Evolutionary conservation across 2,888 invertebrate species (phyloP), one percentile per base, ranked within the genome.

Genomic region (Theodoxus fluviatilis): DNA sequence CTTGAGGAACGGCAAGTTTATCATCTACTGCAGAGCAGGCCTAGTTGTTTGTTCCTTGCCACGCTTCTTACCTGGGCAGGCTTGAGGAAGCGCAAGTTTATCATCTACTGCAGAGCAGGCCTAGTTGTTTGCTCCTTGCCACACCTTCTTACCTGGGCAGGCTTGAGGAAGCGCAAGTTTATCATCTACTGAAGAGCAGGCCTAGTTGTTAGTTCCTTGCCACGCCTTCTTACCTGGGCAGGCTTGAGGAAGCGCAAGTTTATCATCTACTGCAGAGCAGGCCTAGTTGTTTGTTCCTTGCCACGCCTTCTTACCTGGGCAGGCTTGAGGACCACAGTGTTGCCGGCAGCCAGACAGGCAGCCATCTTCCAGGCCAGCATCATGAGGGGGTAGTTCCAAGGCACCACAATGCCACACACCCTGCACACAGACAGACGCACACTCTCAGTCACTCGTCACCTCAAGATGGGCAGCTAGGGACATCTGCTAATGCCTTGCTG

Each of bases 281-380:
- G n/a, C 3, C n/a, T 18, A 12, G 28, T 47, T 47, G 47, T n/a
- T 47, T 1, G n/a, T n/a, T 2, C 15, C 2, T 47, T 15, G 12
- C 9, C 22, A n/a, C 35, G 22, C n/a, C 28, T 35, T 43, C 66
- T 89, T 65, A 89, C 89, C 85, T 89, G 90, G 0, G 98, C 97
- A 0, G 98, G 98, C 87, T 98, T 98, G 87, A 97, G 94, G 0
- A 98, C 92, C 0, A 97, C 96, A 0, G 97, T 96, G 85, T 98
- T 98, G 43, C 98, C 98, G 9, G 97, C 96, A 0, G 97, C 96
- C 63, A 98, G 89, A 83, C 97, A 98, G 2, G 98, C 95, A 0
- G 97, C 96, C 95, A 97, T 96, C 88, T 98, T 98, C 97, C 97
- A 98, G 0, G 96, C 94, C 15, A 98, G 88, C 98, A 98, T 98